These are phyloP conservation scores for Mya arenaria DNA, from an alignment of 1,140 invertebrate species.

Conservation along the genomic window DNA sequence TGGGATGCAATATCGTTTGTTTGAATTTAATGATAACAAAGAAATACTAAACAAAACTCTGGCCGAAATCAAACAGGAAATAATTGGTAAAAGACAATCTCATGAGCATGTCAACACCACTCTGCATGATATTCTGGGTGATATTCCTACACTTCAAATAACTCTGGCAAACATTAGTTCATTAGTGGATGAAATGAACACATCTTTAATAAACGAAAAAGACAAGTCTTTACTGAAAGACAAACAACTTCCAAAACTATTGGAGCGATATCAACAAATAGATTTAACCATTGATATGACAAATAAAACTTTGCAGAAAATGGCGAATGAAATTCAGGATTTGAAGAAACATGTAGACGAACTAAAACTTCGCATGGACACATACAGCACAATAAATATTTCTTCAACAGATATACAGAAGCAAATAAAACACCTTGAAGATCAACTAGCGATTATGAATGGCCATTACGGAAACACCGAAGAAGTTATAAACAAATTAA, in stretches of 20 bases:
- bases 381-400: conserved; percentile 33
- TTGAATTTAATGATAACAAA: not conserved
- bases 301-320: conserved; percentile 27
- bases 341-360: conserved; percentile 13
- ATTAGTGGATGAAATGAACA: conserved; percentile 26
- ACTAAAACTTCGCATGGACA: conserved; percentile 31
- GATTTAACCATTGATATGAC: conserved; percentile 36
- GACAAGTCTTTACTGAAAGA: conserved; percentile 11
- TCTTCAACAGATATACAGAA: conserved; percentile 20
- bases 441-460: conserved; percentile 37
- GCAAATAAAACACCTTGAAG: conserved; percentile 37
- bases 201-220: conserved; percentile 16
- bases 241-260: not conserved
- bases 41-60: conserved; percentile 4
- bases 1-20: not conserved
- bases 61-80: not conserved
- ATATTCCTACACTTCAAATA: not conserved
- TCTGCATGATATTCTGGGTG: conserved; percentile 9
- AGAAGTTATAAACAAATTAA: conserved; percentile 18
- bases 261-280: conserved; percentile 12
- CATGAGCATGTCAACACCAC: not conserved
- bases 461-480: conserved; percentile 39
- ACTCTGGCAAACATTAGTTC: not conserved
- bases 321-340: conserved; percentile 15
- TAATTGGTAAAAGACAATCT: not conserved